Evolutionary conservation across 1,140 invertebrate species (phyloP).

Genomic region (Geopemphigus sp.): DNA sequence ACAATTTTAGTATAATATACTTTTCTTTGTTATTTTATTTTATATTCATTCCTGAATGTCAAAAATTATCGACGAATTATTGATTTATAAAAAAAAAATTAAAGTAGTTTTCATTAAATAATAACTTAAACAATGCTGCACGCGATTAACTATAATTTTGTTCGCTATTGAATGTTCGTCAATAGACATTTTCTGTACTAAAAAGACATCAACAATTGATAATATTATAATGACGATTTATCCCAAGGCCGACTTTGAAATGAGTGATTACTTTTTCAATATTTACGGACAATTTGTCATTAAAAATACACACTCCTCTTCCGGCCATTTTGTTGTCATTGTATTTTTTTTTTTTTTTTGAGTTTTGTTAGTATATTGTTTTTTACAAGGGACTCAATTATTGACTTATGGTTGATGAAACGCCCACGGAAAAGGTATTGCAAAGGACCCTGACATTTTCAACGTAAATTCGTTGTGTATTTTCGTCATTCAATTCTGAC

Average conservation of each 20-base stretch:
- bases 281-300: constrained; percentile 23
- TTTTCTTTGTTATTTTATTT: too few species aligned
- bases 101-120: background rate
- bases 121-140: background rate
- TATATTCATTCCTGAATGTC: too few species aligned
- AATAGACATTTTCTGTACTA: background rate
- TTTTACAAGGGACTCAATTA: background rate
- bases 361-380: constrained; percentile 10
- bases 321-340: constrained; percentile 24
- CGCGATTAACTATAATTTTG: background rate
- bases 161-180: background rate
- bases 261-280: background rate
- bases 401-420: background rate
- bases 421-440: constrained; percentile 5
- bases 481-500: constrained; percentile 10
- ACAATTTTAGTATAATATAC: too few species aligned
- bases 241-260: background rate
- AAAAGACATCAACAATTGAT: background rate
- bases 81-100: too few species aligned
- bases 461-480: background rate
- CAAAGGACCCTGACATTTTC: constrained; percentile 22
- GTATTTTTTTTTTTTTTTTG: constrained; percentile 5
- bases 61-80: too few species aligned
- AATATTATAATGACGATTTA: background rate
- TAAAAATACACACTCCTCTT: constrained; percentile 34